A percentile compares a stretch with the other conserved stretches of the same genome.
phyloP scores from a whole-genome alignment of 2,888 invertebrate genomes.

The Melipona bicolor region DNA sequence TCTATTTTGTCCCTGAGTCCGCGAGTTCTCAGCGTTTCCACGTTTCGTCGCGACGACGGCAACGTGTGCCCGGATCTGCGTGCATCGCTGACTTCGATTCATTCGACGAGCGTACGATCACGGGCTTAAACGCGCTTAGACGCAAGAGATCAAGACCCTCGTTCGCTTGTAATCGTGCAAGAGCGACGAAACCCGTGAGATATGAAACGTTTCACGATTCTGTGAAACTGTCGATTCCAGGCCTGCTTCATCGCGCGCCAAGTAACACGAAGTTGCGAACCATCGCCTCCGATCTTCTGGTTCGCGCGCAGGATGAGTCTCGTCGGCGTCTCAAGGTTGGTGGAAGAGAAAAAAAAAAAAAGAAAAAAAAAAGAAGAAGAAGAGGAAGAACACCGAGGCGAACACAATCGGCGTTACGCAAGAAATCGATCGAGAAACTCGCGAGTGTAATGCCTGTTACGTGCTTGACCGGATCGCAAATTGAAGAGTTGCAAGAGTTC shows the following conservation, averaged over 20 bases:
- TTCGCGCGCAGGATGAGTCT: slow-evolving; percentile 50
- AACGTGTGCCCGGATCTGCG: not conserved
- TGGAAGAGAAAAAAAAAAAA: not conserved
- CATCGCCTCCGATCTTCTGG: slow-evolving; percentile 53
- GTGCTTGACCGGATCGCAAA: not conserved
- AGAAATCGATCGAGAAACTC: slow-evolving; percentile 30
- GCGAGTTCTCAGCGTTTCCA: not conserved
- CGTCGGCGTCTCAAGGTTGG: slow-evolving; percentile 40
- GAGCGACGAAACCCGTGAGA: no score
- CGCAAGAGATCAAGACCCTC: not conserved
- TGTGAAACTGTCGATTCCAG: not conserved
- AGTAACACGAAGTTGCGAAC: not conserved
- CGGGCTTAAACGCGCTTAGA: slow-evolving; percentile 12
- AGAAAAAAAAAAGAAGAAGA: no score
- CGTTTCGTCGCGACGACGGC: slow-evolving; percentile 5
- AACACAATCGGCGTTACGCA: slow-evolving; percentile 50
- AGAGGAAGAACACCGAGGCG: slow-evolving; percentile 26
- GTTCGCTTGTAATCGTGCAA: not conserved
- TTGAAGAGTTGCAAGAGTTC: not conserved
- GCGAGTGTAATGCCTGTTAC: slow-evolving; percentile 36
- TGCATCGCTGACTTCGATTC: no score
- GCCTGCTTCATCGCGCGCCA: not conserved
- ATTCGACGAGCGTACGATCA: not conserved
- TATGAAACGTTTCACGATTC: no score
- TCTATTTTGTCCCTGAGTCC: slow-evolving; percentile 18